Base-by-base conservation (phyloP, 2,113 vertebrate species). In the Salvator merianae region DNA sequence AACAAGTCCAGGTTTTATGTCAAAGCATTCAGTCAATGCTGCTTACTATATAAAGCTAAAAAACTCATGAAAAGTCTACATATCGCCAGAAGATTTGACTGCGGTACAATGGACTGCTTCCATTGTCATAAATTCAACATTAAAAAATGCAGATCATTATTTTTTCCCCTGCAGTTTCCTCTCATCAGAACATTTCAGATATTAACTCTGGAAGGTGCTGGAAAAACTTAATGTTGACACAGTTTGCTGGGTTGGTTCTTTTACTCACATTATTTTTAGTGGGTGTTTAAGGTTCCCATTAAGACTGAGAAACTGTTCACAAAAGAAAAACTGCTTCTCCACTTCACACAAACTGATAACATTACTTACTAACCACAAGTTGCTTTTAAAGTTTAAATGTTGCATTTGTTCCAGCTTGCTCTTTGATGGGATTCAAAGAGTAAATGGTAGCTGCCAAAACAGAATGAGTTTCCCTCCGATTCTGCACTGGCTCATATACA, bases 1-100 rank as follows among this genome's bases (percentile, higher is more conserved):
- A 88, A 82, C 71, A 85, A 72, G 72, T 30, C 18, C 88, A 77
- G 77, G 66, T 88, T 87, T 77, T 87, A 79, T 80, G 85, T 68
- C 38, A 86, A 34, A 87, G 63, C 79, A 24, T 82, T 69, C 75
- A 43, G n/a, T 9, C 13, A 38, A 55, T 81, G 47, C 22, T 40
- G 65, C 3, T 24, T 74, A 32, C 26, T 34, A 32, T 20, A 75
- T 66, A 50, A 70, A 7, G 12, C 22, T 30, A 40, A 47, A 53
- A 22, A n/a, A 77, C 69, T 70, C 34, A 62, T 1, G 36, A 8
- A 59, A 55, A 72, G 32, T 38, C 20, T 2, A n/a, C 7, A 20
- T 73, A 40, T 40, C 20, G 36, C 69, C 26, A 59, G 34, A 82
- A 82, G 10, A 55, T 1, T 30, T 65, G 16, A 50, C 2, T 22